phyloP scores from a whole-genome alignment of 1,140 invertebrate genomes.

The Drosophila erecta region DNA sequence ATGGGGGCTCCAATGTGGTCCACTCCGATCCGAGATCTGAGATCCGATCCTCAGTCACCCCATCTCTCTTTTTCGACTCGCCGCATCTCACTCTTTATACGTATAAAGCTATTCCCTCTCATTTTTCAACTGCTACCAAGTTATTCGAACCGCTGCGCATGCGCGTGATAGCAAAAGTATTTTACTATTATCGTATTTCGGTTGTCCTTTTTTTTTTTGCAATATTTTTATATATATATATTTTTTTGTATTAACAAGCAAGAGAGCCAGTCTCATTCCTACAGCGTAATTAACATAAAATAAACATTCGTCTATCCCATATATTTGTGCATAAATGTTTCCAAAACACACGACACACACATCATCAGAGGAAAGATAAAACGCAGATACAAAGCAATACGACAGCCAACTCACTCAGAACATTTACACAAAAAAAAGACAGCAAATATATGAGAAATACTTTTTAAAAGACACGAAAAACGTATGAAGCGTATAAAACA shows the following conservation, averaged over 20 bases:
- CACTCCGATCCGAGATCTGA: conserved; percentile 4
- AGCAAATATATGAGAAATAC: conserved; percentile 30
- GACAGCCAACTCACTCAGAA: conserved; percentile 14
- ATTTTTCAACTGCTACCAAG: conserved; percentile 16
- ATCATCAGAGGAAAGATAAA: background rate
- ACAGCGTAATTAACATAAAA: conserved; percentile 50
- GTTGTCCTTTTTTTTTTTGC: conserved; percentile 39
- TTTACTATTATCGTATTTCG: conserved; percentile 31
- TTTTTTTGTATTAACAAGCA: conserved; percentile 38
- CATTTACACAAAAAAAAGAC: conserved; percentile 13
- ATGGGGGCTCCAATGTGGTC: conserved; percentile 13
- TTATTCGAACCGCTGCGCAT: conserved; percentile 13
- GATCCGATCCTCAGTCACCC: conserved; percentile 11
- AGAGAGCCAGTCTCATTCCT: conserved; percentile 46
- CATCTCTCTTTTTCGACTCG: conserved; percentile 16
- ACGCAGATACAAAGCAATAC: conserved; percentile 31
- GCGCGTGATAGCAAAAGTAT: conserved; percentile 42
- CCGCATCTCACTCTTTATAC: conserved; percentile 28
- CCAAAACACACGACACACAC: conserved; percentile 7
- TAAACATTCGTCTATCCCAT: conserved; percentile 46
- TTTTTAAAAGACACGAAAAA: conserved; percentile 52
- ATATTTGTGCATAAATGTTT: conserved; percentile 28
- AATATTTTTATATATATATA: conserved; percentile 7
- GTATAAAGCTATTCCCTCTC: conserved; percentile 22
- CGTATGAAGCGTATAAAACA: conserved; percentile 49